These are phyloP conservation scores for Periophthalmus magnuspinnatus DNA, from an alignment of 2,797 vertebrate species.

Conservation along the genomic window DNA sequence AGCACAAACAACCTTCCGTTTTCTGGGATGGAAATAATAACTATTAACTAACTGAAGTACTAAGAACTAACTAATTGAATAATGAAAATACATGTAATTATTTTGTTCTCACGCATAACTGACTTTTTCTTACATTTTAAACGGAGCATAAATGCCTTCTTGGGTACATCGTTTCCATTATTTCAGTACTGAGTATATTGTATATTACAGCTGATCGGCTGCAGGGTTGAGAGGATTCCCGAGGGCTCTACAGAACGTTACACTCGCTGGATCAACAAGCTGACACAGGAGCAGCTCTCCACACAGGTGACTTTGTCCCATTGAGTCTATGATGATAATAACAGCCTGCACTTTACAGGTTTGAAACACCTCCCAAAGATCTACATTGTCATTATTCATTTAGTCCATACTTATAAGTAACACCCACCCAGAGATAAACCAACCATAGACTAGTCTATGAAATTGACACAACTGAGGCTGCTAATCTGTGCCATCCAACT, in stretches of 20 bases:
- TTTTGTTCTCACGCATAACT: background rate
- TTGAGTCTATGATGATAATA: background rate
- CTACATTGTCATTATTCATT: background rate
- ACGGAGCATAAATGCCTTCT: background rate
- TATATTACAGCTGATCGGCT: conserved; percentile 85
- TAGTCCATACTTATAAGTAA: background rate
- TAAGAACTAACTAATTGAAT: too few species aligned
- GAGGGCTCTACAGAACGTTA: conserved; percentile 88
- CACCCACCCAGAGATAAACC: too few species aligned
- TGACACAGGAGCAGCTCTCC: conserved; percentile 83
- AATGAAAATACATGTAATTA: too few species aligned
- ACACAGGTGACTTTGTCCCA: conserved; percentile 84
- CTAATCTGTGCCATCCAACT: too few species aligned
- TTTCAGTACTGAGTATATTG: conserved; percentile 9
- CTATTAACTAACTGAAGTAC: too few species aligned
- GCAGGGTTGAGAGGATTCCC: conserved; percentile 84
- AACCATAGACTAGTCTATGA: too few species aligned
- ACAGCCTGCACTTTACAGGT: background rate
- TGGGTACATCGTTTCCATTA: background rate
- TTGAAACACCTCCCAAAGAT: too few species aligned
- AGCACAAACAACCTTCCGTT: conserved; percentile 53
- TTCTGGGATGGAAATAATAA: background rate
- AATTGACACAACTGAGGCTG: background rate
- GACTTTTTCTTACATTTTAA: background rate
- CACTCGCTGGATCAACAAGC: conserved; percentile 91